Conservation (phyloP, 1,140 invertebrate genomes). For the Luehdorfia chinensis region DNA sequence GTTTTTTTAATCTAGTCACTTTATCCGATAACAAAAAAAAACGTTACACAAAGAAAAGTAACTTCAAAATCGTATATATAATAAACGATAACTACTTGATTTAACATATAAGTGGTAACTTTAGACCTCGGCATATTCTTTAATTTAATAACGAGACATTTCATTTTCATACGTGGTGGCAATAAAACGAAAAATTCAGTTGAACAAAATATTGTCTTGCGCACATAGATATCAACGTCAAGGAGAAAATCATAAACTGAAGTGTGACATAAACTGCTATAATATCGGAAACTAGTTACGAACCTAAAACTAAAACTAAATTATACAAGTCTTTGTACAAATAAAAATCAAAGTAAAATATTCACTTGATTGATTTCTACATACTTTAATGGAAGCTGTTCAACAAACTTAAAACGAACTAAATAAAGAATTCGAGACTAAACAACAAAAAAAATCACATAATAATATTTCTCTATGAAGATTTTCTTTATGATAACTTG, state of each 20-base stretch:
- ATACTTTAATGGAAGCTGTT: not conserved
- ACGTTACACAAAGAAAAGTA: no score
- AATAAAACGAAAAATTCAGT: constrained; percentile 10
- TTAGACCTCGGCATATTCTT: no score
- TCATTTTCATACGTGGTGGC: no score
- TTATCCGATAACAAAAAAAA: no score
- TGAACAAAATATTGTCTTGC: constrained; percentile 13
- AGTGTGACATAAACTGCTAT: not conserved
- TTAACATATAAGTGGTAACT: no score
- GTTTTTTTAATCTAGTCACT: no score
- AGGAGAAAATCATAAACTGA: not conserved
- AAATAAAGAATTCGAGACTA: not conserved
- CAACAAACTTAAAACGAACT: not conserved
- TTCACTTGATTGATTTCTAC: not conserved
- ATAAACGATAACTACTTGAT: no score
- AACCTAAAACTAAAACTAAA: constrained; percentile 10
- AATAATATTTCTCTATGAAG: not conserved
- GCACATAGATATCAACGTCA: constrained; percentile 4
- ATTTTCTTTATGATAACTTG: constrained; percentile 3
- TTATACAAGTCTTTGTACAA: constrained; percentile 11
- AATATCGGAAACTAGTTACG: not conserved
- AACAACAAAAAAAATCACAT: constrained; percentile 5
- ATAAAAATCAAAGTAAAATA: constrained; percentile 4
- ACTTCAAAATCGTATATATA: no score
- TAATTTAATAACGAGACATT: no score